These are phyloP conservation scores for Strongylocentrotus purpuratus DNA, from an alignment of 35 echinoderm and acorn worm species.

Conservation along the genomic window DNA sequence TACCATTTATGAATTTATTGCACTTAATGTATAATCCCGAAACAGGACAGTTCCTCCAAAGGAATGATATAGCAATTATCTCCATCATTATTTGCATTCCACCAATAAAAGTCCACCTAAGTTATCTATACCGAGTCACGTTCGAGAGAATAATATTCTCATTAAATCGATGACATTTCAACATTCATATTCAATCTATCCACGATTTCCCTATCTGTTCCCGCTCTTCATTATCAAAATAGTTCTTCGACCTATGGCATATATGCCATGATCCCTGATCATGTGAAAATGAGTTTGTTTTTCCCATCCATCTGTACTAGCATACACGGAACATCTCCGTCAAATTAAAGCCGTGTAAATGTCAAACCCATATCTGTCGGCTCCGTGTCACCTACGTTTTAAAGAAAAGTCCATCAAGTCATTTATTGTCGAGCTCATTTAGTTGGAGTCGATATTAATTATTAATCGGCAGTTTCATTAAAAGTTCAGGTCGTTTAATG, in stretches of 20 bases:
- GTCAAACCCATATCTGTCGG: not conserved
- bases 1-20: not conserved
- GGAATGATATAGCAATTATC: not conserved
- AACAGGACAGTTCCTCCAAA: not conserved
- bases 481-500: not conserved
- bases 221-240: not conserved
- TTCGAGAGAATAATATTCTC: not conserved
- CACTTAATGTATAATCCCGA: not conserved
- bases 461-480: not conserved
- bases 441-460: not conserved
- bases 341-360: slow-evolving; percentile 6
- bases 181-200: not conserved
- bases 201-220: not conserved
- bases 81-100: not conserved
- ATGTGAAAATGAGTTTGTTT: not conserved
- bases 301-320: not conserved
- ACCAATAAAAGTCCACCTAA: not conserved
- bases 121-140: not conserved
- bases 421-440: not conserved
- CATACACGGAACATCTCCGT: not conserved
- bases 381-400: not conserved
- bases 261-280: not conserved
- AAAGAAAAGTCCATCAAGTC: not conserved
- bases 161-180: not conserved
- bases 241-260: not conserved